Evolutionary conservation across 2,113 vertebrate species (phyloP).

Genomic region (Siniperca knerii): DNA sequence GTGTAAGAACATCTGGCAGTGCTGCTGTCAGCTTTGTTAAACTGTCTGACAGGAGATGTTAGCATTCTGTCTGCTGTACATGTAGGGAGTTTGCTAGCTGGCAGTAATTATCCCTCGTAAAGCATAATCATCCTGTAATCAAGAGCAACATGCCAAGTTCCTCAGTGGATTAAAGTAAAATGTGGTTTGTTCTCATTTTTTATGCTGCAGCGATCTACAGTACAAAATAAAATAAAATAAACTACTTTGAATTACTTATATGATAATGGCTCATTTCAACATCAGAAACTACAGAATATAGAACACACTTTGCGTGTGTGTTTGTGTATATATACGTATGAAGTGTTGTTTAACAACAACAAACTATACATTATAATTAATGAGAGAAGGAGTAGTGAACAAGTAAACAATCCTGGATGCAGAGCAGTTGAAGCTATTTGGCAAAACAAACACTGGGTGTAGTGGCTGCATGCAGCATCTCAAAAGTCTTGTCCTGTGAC

Average conservation of each 20-base stretch:
- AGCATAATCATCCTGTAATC: constrained; percentile 33
- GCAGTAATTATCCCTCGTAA: constrained; percentile 28
- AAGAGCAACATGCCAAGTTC: not conserved
- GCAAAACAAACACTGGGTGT: not conserved
- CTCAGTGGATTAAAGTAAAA: not conserved
- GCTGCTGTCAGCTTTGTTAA: constrained; percentile 39
- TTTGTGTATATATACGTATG: too few species aligned
- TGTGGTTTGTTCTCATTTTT: not conserved
- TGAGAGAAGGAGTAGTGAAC: not conserved
- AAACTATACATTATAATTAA: not conserved
- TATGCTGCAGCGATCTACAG: not conserved
- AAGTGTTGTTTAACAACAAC: too few species aligned
- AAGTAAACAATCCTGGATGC: not conserved
- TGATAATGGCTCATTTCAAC: not conserved
- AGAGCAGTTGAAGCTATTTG: not conserved
- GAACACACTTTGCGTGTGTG: not conserved
- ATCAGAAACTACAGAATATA: not conserved
- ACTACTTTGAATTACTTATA: not conserved
- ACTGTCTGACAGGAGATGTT: constrained; percentile 28
- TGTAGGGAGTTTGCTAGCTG: constrained; percentile 15
- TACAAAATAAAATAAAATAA: not conserved
- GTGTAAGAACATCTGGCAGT: constrained; percentile 55
- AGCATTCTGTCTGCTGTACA: constrained; percentile 17
- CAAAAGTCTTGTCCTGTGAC: not conserved
- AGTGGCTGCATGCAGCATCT: not conserved